phyloP scores from a whole-genome alignment of 2,888 invertebrate genomes.

The Ectropis crepuscularia region DNA sequence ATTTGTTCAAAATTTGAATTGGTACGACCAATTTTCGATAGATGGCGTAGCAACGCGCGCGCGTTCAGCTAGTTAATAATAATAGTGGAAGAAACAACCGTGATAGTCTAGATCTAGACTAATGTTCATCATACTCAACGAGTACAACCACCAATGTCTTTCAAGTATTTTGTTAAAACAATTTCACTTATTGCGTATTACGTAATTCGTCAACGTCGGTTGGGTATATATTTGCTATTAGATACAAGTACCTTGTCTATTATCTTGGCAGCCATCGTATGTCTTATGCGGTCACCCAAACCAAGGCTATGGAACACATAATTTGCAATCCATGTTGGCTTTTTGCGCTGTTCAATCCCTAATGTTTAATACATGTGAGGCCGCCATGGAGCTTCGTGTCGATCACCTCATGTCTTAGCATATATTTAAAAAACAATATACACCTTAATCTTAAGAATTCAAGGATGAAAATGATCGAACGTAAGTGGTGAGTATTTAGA shows the following conservation, averaged over 20 bases:
- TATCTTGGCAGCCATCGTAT: constrained; percentile 47
- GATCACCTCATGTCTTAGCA: constrained; percentile 61
- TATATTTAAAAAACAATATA: constrained; percentile 40
- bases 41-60: too few relatives aligned
- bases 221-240: background rate
- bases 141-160: too few relatives aligned
- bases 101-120: too few relatives aligned
- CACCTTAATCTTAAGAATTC: constrained; percentile 40
- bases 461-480: constrained; percentile 24
- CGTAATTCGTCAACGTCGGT: too few relatives aligned
- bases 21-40: too few relatives aligned
- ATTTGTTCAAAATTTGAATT: too few relatives aligned
- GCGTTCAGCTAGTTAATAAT: too few relatives aligned
- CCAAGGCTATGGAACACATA: constrained; percentile 76
- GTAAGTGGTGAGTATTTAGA: constrained; percentile 22
- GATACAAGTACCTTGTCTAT: constrained; percentile 20
- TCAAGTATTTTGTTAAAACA: too few relatives aligned
- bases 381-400: constrained; percentile 61
- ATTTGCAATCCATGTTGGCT: constrained; percentile 72
- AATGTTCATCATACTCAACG: too few relatives aligned
- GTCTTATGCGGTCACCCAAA: constrained; percentile 64
- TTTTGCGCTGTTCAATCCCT: constrained; percentile 68
- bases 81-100: too few relatives aligned
- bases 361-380: constrained; percentile 75
- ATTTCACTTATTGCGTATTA: too few relatives aligned